Percentiles rank a stretch among this genome's conserved stretches.
Evolutionary conservation across 1,140 invertebrate genomes (phyloP).

Genomic region (Cheumatopsyche charites): DNA sequence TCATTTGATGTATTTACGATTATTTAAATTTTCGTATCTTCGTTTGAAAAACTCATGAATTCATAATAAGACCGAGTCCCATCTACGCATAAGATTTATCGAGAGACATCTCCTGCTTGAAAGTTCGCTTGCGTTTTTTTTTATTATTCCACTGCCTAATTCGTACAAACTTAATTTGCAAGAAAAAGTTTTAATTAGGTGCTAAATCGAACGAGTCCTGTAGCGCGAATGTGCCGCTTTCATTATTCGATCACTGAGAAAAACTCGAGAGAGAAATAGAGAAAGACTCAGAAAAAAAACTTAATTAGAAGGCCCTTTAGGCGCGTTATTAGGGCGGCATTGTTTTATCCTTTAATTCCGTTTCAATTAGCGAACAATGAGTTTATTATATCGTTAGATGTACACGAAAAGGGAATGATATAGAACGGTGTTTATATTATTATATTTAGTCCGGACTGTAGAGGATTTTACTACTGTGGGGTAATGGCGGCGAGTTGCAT

Average conservation of each 20-base stretch:
- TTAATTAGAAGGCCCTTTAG: background rate
- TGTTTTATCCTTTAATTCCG: background rate
- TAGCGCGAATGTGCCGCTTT: too few relatives aligned
- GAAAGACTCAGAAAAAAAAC: background rate
- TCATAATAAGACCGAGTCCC: too few relatives aligned
- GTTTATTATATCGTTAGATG: background rate
- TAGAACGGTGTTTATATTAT: too few relatives aligned
- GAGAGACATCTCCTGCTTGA: background rate
- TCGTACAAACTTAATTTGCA: conserved; percentile 23
- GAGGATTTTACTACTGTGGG: too few relatives aligned
- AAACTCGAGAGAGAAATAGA: background rate
- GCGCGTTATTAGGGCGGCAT: background rate
- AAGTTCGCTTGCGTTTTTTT: background rate
- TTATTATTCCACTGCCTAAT: background rate
- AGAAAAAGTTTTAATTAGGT: conserved; percentile 33
- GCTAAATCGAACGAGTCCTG: conserved; percentile 7
- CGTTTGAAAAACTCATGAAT: too few relatives aligned
- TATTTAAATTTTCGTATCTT: too few relatives aligned
- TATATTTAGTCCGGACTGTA: too few relatives aligned
- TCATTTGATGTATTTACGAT: too few relatives aligned
- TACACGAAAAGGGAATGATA: too few relatives aligned
- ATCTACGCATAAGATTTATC: too few relatives aligned
- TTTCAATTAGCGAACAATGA: background rate
- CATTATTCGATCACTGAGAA: too few relatives aligned
- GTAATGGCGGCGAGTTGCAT: background rate